Base-by-base conservation (phyloP, 2,888 invertebrate species). In the Folsomia manolachei region DNA sequence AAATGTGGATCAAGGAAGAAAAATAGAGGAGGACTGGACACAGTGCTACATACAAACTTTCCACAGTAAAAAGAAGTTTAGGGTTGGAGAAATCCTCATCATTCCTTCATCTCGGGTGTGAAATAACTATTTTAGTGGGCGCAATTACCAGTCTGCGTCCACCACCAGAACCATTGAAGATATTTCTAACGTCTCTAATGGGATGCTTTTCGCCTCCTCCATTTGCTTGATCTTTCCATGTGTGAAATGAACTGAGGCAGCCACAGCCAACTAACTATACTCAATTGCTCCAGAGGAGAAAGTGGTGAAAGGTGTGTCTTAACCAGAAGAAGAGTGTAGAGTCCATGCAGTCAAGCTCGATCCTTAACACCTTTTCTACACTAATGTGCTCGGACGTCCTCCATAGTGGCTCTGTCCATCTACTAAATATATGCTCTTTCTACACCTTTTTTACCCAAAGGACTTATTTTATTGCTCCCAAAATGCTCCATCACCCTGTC, bases 381-480 rank as follows among this genome's bases (percentile, higher is more conserved):
- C 67, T 71, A 71, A 71, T 71, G 71, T 67, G 71, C 71, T 71
- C 62, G 67, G 71, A 71, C 71, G 67, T 71, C 67, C 62, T 71
- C 67, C 61, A 27, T 21, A 26, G 27, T 51, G 23, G 23, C 52
- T 69, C 62, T 61, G 27, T 52, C 64, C 53, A 51, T 56, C 56
- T 70, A 52, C 27, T n/a, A n/a, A n/a, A 39, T 63, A 25, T 27
- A 64, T 62, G 64, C 63, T 61, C 64, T 64, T 25, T 70, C 26
- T 27, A 70, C 70, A 53, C 53, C 63, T 70, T 70, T 63, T 56
- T 27, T 65, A 24, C 63, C 70, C 67, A 66, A 26, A 21, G 60
- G 39, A 52, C 23, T 66, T 63, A 26, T 71, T 71, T 71, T 71
- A 71, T 71, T 71, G 68, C 66, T 61, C 71, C 52, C 67, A 68